These are phyloP conservation scores for Tetramorium simillimum DNA, from an alignment of 1,140 invertebrate species.

Conservation along the genomic window DNA sequence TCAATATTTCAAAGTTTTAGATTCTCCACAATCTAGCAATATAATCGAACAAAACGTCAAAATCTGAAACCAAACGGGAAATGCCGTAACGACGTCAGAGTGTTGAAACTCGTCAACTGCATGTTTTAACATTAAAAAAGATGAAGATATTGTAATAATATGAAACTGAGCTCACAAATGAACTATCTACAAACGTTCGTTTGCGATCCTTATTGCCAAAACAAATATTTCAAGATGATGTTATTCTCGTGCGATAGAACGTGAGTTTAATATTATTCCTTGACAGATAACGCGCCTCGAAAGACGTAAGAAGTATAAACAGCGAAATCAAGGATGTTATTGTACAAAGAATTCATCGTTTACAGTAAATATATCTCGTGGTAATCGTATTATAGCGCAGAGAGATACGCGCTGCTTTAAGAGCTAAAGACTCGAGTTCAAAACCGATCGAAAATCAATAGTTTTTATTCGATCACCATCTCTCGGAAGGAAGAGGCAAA, in stretches of 20 bases:
- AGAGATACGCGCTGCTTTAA: background rate
- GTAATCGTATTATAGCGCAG: too few species aligned
- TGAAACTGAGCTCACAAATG: background rate
- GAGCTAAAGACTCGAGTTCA: too few species aligned
- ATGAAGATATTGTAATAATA: slow-evolving; percentile 5
- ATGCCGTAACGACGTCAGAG: background rate
- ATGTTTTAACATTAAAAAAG: background rate
- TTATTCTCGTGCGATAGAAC: background rate
- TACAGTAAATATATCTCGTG: background rate
- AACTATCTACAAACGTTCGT: background rate
- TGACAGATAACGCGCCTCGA: background rate
- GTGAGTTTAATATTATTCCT: slow-evolving; percentile 14
- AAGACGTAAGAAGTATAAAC: background rate
- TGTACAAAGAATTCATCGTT: background rate
- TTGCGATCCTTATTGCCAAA: slow-evolving; percentile 8
- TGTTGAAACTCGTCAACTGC: background rate
- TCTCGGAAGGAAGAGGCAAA: too few species aligned
- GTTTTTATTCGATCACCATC: too few species aligned
- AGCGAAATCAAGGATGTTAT: background rate
- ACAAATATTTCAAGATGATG: slow-evolving; percentile 14
- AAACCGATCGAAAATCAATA: too few species aligned
- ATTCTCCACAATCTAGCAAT: slow-evolving; percentile 1
- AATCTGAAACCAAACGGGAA: background rate
- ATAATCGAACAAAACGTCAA: background rate
- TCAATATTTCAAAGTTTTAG: background rate